A percentile compares a stretch with the other conserved stretches of the same genome.
phyloP scores from a whole-genome alignment of 2,113 vertebrate genomes.

The Mungos mungo region DNA sequence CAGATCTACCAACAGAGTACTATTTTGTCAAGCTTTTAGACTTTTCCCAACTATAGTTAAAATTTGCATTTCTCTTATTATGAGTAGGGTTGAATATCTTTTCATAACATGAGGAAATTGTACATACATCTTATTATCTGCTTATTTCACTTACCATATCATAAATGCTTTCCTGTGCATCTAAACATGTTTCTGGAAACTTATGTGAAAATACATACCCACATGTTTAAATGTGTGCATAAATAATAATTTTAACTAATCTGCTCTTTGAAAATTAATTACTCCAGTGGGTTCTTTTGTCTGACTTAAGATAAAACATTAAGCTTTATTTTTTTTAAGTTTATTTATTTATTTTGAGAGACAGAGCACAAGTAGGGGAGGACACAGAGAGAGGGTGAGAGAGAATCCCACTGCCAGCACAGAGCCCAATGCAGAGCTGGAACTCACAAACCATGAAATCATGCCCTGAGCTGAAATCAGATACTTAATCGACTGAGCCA shows the following conservation, averaged over 20 bases:
- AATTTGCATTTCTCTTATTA: background rate
- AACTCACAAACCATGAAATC: too few relatives aligned
- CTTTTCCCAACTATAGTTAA: conserved; percentile 7
- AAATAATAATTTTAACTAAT: background rate
- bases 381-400: too few relatives aligned
- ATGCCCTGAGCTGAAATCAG: too few relatives aligned
- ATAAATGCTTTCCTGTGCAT: background rate
- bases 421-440: too few relatives aligned
- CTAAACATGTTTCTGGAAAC: background rate
- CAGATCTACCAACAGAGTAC: background rate
- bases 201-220: background rate
- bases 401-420: too few relatives aligned
- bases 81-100: background rate
- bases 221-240: background rate
- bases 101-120: background rate
- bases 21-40: background rate
- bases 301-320: background rate
- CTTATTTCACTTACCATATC: background rate
- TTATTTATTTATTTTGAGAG: too few relatives aligned
- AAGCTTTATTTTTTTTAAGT: background rate
- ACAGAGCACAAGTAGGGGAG: too few relatives aligned
- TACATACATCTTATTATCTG: background rate
- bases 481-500: too few relatives aligned
- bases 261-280: background rate
- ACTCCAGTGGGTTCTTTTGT: background rate